Conservation (phyloP, 2,113 vertebrate species). For the Coptodon bakossiorum region DNA sequence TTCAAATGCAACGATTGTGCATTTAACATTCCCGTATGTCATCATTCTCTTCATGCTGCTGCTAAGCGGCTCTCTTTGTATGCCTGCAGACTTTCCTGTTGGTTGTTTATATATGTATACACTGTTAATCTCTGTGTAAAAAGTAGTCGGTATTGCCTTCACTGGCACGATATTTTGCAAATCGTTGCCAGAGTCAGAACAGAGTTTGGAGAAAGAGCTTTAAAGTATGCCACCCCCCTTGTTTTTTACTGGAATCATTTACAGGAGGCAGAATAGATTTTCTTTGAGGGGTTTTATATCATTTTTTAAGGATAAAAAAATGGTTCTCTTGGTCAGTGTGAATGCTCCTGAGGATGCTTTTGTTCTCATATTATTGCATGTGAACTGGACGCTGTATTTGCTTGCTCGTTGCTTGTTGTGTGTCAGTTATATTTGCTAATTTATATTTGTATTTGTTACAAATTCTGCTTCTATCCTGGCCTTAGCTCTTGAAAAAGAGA, state of each 20-base stretch:
- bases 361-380: neutral
- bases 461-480: neutral
- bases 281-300: neutral
- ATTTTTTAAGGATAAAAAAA: neutral
- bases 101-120: neutral
- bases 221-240: neutral
- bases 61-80: neutral
- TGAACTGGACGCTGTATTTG: neutral
- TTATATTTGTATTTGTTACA: neutral
- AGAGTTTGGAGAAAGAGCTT: neutral
- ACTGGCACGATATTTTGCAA: neutral
- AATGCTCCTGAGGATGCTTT: neutral
- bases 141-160: accelerated
- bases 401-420: neutral
- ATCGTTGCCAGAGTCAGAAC: neutral
- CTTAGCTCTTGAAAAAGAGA: neutral
- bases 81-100: neutral
- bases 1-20: neutral
- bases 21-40: neutral
- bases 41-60: neutral
- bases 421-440: neutral
- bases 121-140: neutral
- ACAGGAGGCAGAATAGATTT: neutral
- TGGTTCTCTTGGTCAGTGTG: neutral
- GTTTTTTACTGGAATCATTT: neutral